Evolutionary conservation across 2,797 vertebrate species (phyloP), one percentile per base, ranked within the genome.

Genomic region (Pseudochaenichthys georgianus): DNA sequence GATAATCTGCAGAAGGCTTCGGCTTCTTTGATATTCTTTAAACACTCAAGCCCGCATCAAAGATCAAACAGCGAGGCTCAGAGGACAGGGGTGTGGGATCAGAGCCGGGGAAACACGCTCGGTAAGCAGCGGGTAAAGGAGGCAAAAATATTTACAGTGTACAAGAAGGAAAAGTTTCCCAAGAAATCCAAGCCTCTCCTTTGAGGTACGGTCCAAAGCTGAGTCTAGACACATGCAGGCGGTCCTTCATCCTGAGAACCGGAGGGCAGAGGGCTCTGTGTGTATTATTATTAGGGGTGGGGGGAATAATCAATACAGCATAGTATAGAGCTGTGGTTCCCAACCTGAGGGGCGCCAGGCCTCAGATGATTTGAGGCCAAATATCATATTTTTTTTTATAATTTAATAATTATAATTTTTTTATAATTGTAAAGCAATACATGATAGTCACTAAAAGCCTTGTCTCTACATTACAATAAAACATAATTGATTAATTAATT

Each of bases 61-160:
- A 89, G 89, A 93, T 93, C 88, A 92, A 89, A 94, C 73, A 73
- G 83, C 17, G 2, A 41, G 31, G 66, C 58, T 1, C 23, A 60
- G 67, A 70, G 77, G 80, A 70, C 34, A 59, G 73, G 73, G 75
- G 68, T 72, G 77, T 85, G 59, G 53, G 74, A 53, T 77, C 64
- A 41, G 79, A 87, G 76, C 73, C 48, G 77, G 73, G 77, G 75
- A 82, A 90, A 85, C 84, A 84, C 83, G 84, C 83, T 78, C n/a
- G 11, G 74, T 87, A 85, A 85, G 83, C 84, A 86, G 85, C 62
- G 60, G 84, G 71, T 67, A 55, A 66, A 80, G 81, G 84, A 87
- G 88, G 88, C 81, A 86, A 34, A 89, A 93, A 94, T 93, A 94
- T 94, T 94, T 92, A 94, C 88, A 89, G 82, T 90, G 84, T 48